A percentile compares a stretch with the other conserved stretches of the same genome.
phyloP scores from a whole-genome alignment of 2,888 invertebrate genomes.

The Drosophila peninsularis region DNA sequence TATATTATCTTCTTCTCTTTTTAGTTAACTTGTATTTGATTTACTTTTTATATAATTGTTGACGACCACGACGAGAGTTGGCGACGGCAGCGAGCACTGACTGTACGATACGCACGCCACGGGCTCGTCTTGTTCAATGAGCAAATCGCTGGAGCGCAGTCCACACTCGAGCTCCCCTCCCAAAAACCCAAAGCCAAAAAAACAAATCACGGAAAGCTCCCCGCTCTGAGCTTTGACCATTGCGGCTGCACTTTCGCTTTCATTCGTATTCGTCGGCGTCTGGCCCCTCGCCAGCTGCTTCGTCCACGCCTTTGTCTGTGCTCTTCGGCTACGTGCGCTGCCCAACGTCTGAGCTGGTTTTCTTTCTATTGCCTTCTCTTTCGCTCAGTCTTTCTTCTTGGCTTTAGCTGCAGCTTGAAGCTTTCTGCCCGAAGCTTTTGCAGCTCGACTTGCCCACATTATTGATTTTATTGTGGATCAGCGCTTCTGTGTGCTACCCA shows the following conservation, averaged over 20 bases:
- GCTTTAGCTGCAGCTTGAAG: conserved; percentile 9
- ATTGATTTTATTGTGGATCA: conserved; percentile 24
- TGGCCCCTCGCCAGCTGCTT: neutral
- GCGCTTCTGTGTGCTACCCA: conserved; percentile 17
- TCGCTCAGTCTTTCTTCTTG: neutral
- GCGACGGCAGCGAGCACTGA: conserved; percentile 33
- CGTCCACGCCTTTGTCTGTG: neutral
- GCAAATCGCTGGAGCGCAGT: conserved; percentile 58
- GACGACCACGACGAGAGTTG: conserved; percentile 40
- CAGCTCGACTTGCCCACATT: conserved; percentile 14
- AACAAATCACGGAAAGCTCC: conserved; percentile 15
- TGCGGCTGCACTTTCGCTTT: conserved; percentile 71
- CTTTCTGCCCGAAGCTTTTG: conserved; percentile 27
- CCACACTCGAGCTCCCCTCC: conserved; percentile 38
- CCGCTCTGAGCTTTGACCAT: conserved; percentile 14
- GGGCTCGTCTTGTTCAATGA: conserved; percentile 79
- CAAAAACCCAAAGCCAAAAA: conserved; percentile 10
- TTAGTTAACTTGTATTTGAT: neutral
- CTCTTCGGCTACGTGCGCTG: conserved; percentile 33
- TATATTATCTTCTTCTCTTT: neutral
- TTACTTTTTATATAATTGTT: conserved; percentile 39
- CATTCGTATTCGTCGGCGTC: conserved; percentile 39
- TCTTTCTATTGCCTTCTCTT: conserved; percentile 7
- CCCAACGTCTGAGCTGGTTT: conserved; percentile 39
- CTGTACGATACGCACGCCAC: conserved; percentile 70